These are phyloP conservation scores for Latrodectus elegans DNA, from an alignment of 2,888 invertebrate species.

Conservation along the genomic window DNA sequence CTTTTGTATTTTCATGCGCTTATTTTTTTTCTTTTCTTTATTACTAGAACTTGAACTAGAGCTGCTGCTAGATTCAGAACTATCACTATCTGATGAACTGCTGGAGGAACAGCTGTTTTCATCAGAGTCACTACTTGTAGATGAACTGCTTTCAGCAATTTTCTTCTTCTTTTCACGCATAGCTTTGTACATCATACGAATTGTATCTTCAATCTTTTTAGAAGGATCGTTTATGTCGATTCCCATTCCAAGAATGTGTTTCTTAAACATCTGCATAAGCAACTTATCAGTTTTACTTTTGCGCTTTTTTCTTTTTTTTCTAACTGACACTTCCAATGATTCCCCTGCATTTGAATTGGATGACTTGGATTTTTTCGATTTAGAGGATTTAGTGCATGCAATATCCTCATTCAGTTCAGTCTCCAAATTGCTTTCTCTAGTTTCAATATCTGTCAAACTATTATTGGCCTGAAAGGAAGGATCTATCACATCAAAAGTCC, in stretches of 20 bases:
- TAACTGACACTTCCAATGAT: background rate
- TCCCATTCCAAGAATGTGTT: constrained; percentile 49
- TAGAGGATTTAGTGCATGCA: no score
- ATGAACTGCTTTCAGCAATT: constrained; percentile 15
- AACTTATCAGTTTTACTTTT: constrained; percentile 42
- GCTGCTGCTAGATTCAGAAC: constrained; percentile 13
- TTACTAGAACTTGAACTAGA: constrained; percentile 19
- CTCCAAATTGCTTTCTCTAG: no score
- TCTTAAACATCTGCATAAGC: constrained; percentile 35
- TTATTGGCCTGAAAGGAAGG: no score
- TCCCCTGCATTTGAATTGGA: no score
- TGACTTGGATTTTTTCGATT: no score
- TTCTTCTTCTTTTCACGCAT: constrained; percentile 44
- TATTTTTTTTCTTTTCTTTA: constrained; percentile 6
- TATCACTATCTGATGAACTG: constrained; percentile 17
- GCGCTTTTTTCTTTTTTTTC: constrained; percentile 17
- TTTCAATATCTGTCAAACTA: no score
- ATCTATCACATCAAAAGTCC: no score
- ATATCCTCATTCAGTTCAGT: no score
- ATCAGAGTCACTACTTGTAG: constrained; percentile 20
- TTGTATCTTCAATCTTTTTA: constrained; percentile 42
- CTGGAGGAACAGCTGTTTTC: constrained; percentile 10
- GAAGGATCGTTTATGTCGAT: constrained; percentile 19
- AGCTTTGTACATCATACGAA: constrained; percentile 44
- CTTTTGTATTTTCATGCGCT: background rate